Evolutionary conservation across 2,113 vertebrate genomes (phyloP).

Genomic region (Centropus unirufus): DNA sequence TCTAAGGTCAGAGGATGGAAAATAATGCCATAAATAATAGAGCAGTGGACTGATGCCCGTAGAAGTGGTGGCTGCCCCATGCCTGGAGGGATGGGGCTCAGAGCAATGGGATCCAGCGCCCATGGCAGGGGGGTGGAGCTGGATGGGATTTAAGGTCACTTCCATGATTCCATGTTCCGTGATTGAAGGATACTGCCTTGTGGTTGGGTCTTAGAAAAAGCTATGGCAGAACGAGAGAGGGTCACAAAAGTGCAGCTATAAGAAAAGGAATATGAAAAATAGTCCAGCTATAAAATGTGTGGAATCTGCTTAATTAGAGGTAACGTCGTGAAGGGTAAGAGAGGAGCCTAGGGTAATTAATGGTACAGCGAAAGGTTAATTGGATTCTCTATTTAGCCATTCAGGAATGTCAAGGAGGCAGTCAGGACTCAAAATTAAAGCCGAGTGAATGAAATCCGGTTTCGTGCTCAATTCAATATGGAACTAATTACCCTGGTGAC

Average conservation of each 20-base stretch:
- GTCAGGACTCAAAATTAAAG: slow-evolving; percentile 24
- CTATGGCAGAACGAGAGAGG: not conserved
- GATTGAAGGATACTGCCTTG: not conserved
- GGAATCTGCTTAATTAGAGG: slow-evolving; percentile 53
- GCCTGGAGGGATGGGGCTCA: too few relatives aligned
- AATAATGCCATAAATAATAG: not conserved
- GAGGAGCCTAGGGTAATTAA: slow-evolving; percentile 35
- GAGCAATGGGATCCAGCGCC: too few relatives aligned
- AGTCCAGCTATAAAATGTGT: not conserved
- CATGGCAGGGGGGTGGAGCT: too few relatives aligned
- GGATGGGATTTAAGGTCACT: too few relatives aligned
- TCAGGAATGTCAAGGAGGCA: slow-evolving; percentile 16
- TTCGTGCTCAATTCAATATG: not conserved
- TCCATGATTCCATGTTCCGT: too few relatives aligned
- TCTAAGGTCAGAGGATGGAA: not conserved
- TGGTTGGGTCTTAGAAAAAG: not conserved
- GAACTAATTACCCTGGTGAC: not conserved
- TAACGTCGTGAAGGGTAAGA: not conserved
- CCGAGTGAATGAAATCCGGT: slow-evolving; percentile 16
- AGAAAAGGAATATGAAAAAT: not conserved
- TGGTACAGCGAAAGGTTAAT: slow-evolving; percentile 49
- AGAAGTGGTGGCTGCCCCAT: too few relatives aligned
- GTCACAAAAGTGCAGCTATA: not conserved
- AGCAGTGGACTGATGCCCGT: not conserved
- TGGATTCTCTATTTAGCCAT: slow-evolving; percentile 39